A percentile compares a stretch with the other conserved stretches of the same genome.
phyloP scores from a whole-genome alignment of 2,797 vertebrate genomes.

The Salarias fasciatus region DNA sequence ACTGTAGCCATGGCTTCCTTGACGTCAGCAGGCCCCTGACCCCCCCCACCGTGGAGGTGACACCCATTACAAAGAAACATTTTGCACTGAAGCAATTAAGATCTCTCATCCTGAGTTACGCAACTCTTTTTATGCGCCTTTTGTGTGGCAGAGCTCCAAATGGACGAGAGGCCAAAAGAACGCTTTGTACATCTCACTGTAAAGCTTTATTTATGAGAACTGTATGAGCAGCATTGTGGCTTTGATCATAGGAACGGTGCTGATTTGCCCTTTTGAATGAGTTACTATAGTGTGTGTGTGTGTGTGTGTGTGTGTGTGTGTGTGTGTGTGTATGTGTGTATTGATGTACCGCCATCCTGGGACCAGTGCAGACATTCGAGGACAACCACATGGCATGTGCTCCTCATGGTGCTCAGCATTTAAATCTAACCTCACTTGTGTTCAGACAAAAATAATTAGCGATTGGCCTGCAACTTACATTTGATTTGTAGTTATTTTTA shows the following conservation, averaged over 20 bases:
- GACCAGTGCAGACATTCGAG: not conserved
- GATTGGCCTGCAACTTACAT: not conserved
- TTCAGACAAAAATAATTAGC: not conserved
- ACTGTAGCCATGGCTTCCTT: constrained; percentile 53
- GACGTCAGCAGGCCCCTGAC: constrained; percentile 51
- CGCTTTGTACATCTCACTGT: not conserved
- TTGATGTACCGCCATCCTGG: not conserved
- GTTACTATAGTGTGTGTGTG: not conserved
- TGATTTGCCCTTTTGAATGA: constrained; percentile 34
- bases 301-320: not conserved
- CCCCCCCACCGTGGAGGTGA: constrained; percentile 10
- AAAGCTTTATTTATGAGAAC: constrained; percentile 5
- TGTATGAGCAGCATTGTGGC: constrained; percentile 1
- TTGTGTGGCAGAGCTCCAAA: not conserved
- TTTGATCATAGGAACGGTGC: constrained; percentile 20
- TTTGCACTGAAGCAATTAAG: constrained; percentile 22
- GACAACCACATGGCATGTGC: not conserved
- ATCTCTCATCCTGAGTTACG: constrained; percentile 10
- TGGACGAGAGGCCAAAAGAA: not conserved
- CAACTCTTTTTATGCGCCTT: constrained; percentile 2
- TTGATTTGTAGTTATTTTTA: not conserved
- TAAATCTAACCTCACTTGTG: not conserved
- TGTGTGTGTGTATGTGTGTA: not conserved
- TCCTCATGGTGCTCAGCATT: constrained; percentile 4
- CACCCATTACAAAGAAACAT: constrained; percentile 26